phyloP scores from a whole-genome alignment of 2,888 invertebrate species.

The Nephrotoma appendiculata region DNA sequence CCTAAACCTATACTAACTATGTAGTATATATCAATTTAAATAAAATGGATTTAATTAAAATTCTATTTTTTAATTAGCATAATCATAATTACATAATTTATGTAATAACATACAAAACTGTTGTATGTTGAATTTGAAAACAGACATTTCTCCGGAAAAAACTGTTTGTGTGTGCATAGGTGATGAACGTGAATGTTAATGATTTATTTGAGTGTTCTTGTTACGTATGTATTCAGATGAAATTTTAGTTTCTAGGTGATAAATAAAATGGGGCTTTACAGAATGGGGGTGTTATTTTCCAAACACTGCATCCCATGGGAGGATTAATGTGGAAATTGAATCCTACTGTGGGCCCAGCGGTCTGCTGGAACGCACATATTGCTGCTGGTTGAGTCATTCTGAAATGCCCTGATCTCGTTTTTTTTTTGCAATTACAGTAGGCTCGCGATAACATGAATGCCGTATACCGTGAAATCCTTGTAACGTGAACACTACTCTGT shows the following conservation, averaged over 20 bases:
- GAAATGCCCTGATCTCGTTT: too few species aligned
- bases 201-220: background rate
- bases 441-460: too few species aligned
- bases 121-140: background rate
- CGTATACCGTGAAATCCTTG: too few species aligned
- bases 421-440: too few species aligned
- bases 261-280: too few species aligned
- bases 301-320: too few species aligned
- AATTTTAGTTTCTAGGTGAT: background rate
- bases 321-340: too few species aligned
- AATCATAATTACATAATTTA: background rate
- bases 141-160: background rate
- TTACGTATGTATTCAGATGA: background rate
- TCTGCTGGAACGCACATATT: too few species aligned
- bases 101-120: background rate
- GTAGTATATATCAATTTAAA: background rate
- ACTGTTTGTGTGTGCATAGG: background rate
- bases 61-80: background rate
- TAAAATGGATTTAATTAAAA: background rate
- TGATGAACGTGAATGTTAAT: background rate
- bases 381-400: too few species aligned
- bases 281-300: too few species aligned
- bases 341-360: too few species aligned
- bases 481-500: too few species aligned
- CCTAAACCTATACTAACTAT: background rate